Evolutionary conservation across 2,797 vertebrate species (phyloP), one percentile per base, ranked within the genome.

Genomic region (Nothura maculosa): DNA sequence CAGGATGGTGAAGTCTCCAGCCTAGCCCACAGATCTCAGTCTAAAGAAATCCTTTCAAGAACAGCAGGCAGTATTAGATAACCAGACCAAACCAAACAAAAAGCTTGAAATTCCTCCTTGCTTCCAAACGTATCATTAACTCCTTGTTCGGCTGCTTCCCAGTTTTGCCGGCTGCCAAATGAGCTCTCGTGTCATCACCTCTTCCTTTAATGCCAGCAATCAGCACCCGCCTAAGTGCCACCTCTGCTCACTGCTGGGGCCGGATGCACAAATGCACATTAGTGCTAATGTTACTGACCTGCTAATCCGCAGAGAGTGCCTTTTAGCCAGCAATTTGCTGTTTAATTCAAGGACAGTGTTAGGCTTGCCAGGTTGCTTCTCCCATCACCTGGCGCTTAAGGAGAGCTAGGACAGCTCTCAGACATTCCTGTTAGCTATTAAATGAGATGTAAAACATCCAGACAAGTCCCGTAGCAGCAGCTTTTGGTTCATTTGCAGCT

Each of bases 221-320:
- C 28, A 54, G 43, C 74, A 67, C 82, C 54, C 54, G 80, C 5
- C 0, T 16, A 38, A 50, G 42, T 42, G 54, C 70, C 87, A 87
- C 52, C 69, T 79, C 87, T 62, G 81, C 86, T 88, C n/a, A 1
- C 14, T 38, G 73, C 84, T 64, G 76, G n/a, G 54, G 47, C 43
- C 1, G 20, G 32, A 42, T 24, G 36, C n/a, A 45, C 24, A 30
- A 40, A 57, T 16, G 30, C 40, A 54, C 32, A 25, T 58, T 9
- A 48, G 21, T 20, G 66, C 52, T 79, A 22, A 50, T 30, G 27
- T 10, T 8, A 15, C 27, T 15, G 73, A 80, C 73, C 91, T 27
- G 34, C 3, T 27, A 6, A 78, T 21, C 66, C 13, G 1, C 24
- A 25, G 28, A 57, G 27, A 86, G 28, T 34, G 40, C 24, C 73